Base-by-base conservation (phyloP, 2,797 vertebrate species). In the Threskiornis aethiopicus region DNA sequence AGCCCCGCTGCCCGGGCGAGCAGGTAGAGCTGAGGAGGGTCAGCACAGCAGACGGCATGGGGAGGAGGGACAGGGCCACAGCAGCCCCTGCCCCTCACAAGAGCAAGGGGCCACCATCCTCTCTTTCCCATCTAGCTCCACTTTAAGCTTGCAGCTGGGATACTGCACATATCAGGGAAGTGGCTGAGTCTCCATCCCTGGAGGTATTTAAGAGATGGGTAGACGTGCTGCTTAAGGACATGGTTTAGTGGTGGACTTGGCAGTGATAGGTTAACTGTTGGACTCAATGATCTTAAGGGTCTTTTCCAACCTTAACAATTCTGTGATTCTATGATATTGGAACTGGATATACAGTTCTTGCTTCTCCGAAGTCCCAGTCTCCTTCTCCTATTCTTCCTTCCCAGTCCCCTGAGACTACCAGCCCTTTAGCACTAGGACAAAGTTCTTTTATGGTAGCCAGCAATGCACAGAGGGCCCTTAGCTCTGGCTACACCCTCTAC, bases 391-490 rank as follows among this genome's bases (percentile, higher is more conserved):
- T 13, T 64, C 55, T 41, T 66, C 24, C n/a, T 26, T 6, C 16
- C 11, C 13, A 2, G 13, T 33, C 5, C 28, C 13, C 28, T 39
- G 61, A 28, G 19, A 28, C 15, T 9, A 5, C 10, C n/a, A 58
- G 12, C 22, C 61, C 69, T 58, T 83, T 10, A 54, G 31, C n/a
- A 19, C 14, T 1, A 18, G 67, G 62, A 35, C 2, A 8, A 26
- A 61, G 20, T 26, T 69, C 31, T 55, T 55, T 57, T 1, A 8
- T 14, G 67, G 59, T 42, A 61, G 6, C 20, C 33, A 21, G 29
- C 12, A 67, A 16, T 0, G 1, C 37, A 8, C 0, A 9, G 33
- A 28, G 5, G 1, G 5, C 15, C 49, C 58, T 65, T 47, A 28
- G 26, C 21, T 83, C 57, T 52, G 64, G 19, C 9, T 90, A 20